These are phyloP conservation scores for Diphyllodes magnificus DNA, from an alignment of 2,113 vertebrate genomes.

Conservation along the genomic window DNA sequence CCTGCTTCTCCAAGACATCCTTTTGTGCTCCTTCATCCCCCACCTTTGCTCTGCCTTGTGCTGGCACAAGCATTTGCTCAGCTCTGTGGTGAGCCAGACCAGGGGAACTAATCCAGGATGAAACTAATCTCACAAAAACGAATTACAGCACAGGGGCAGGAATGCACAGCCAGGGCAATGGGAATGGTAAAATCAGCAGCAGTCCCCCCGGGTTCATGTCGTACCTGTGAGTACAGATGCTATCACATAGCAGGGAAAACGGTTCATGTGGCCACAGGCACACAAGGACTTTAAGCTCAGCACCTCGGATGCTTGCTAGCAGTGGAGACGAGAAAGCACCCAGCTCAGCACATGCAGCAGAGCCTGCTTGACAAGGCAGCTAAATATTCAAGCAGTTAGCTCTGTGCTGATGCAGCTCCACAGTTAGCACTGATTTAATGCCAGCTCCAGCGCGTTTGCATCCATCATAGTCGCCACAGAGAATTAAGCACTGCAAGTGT, in stretches of 20 bases:
- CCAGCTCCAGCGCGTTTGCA: background rate
- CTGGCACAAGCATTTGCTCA: background rate
- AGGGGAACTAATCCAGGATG: slow-evolving; percentile 18
- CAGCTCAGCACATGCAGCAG: background rate
- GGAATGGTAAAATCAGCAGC: background rate
- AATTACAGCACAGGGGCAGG: background rate
- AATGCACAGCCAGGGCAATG: background rate
- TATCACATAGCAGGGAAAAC: background rate
- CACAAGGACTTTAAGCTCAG: background rate
- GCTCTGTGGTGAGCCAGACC: background rate
- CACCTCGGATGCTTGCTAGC: rapidly evolving
- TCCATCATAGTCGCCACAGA: background rate
- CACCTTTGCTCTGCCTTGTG: background rate
- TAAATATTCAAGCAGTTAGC: slow-evolving; percentile 28
- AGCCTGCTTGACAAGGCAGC: background rate
- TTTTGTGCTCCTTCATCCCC: background rate
- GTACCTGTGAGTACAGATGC: background rate
- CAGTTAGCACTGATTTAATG: background rate
- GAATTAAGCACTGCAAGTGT: slow-evolving; percentile 18
- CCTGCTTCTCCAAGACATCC: rapidly evolving
- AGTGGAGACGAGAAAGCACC: background rate
- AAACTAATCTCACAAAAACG: slow-evolving; percentile 11
- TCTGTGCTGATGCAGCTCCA: slow-evolving; percentile 15
- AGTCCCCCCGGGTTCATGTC: background rate
- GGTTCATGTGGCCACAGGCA: background rate